These are phyloP conservation scores for Apolygus lucorum DNA, from an alignment of 1,140 invertebrate genomes.

Conservation along the genomic window DNA sequence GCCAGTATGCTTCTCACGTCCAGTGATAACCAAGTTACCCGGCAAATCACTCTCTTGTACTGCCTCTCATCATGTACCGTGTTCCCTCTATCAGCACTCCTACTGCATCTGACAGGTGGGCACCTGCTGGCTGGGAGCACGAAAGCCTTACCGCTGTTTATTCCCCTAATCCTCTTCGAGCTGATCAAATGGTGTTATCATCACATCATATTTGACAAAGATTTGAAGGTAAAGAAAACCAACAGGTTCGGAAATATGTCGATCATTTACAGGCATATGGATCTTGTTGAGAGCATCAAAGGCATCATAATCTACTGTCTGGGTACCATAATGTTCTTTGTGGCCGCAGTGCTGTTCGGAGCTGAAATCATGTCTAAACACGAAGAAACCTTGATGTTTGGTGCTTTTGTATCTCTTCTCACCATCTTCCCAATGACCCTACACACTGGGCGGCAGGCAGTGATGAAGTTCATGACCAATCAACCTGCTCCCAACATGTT, in stretches of 20 bases:
- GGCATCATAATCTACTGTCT: slow-evolving; percentile 9
- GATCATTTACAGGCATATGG: slow-evolving; percentile 21
- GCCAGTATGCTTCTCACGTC: slow-evolving; percentile 10
- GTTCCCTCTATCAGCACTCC: neutral
- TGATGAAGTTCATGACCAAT: slow-evolving; percentile 29
- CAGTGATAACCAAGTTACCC: slow-evolving; percentile 14
- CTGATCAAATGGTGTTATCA: slow-evolving; percentile 24
- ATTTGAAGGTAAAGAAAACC: slow-evolving; percentile 21
- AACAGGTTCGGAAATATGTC: slow-evolving; percentile 11
- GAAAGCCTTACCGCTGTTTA: slow-evolving; percentile 22
- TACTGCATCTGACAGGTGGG: slow-evolving; percentile 17
- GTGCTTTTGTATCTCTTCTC: slow-evolving; percentile 53
- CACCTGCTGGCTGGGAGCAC: slow-evolving; percentile 17
- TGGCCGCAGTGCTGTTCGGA: slow-evolving; percentile 62
- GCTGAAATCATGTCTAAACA: slow-evolving; percentile 55
- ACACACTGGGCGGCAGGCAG: slow-evolving; percentile 47
- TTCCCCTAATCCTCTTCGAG: slow-evolving; percentile 23
- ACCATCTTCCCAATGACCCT: slow-evolving; percentile 55
- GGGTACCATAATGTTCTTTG: slow-evolving; percentile 44
- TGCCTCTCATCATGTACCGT: slow-evolving; percentile 21
- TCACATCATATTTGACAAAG: slow-evolving; percentile 24
- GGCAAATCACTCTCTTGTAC: slow-evolving; percentile 24
- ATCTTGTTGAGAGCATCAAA: slow-evolving; percentile 21
- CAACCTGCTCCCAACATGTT: slow-evolving; percentile 40
- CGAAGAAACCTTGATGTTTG: slow-evolving; percentile 63